phyloP scores from a whole-genome alignment of 35 echinoderm and acorn worm genomes.

The Ophioderma brevispina region DNA sequence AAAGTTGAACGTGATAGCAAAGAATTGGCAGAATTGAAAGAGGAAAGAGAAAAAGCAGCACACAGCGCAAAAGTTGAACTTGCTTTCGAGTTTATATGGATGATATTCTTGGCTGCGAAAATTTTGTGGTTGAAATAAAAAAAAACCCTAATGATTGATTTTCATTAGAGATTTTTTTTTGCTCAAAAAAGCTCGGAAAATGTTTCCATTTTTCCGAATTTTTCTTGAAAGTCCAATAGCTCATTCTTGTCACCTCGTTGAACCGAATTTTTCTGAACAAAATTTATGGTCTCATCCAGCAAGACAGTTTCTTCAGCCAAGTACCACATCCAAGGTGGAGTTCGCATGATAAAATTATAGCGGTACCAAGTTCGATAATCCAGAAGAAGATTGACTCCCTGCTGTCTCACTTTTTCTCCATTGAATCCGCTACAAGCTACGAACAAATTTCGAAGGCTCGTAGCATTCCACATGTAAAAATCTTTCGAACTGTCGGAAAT shows the following conservation, averaged over 20 bases:
- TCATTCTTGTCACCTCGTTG: neutral
- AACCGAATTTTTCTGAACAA: neutral
- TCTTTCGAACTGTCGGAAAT: neutral
- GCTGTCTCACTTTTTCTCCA: neutral
- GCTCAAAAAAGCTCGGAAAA: neutral
- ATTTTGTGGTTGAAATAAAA: neutral
- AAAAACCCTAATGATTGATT: neutral
- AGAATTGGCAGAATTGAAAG: neutral
- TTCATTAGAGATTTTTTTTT: neutral
- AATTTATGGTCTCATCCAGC: neutral
- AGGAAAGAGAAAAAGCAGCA: too few relatives aligned
- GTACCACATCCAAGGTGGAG: neutral
- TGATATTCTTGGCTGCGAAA: too few relatives aligned
- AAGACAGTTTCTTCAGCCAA: neutral
- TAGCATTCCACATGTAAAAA: neutral
- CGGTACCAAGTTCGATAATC: neutral
- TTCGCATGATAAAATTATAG: neutral
- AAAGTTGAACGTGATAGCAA: too few relatives aligned
- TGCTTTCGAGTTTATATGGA: too few relatives aligned
- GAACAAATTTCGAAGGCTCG: neutral
- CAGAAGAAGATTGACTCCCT: neutral
- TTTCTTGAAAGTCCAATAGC: neutral
- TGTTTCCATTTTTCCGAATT: neutral
- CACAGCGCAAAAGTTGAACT: too few relatives aligned
- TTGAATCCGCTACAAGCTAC: neutral